Evolutionary conservation across 2,888 invertebrate species (phyloP).

Genomic region (Aquatica leii): DNA sequence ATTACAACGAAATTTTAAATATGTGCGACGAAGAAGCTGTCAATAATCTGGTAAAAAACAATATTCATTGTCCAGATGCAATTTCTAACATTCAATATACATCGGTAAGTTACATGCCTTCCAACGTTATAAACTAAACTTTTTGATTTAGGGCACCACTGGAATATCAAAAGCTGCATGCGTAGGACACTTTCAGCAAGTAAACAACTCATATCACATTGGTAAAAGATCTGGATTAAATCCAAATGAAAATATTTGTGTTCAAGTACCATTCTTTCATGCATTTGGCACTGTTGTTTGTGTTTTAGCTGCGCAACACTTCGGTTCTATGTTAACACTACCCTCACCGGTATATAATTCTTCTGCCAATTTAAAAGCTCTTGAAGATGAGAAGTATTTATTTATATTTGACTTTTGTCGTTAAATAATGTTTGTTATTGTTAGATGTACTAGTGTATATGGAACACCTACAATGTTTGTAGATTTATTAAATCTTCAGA

Average conservation of each 20-base stretch:
- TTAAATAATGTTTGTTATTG: constrained; percentile 32
- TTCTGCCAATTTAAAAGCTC: constrained; percentile 67
- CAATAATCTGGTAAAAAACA: constrained; percentile 5
- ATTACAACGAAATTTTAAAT: constrained; percentile 58
- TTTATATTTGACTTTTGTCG: constrained; percentile 34
- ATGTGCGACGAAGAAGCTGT: constrained; percentile 51
- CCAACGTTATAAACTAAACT: too few species aligned
- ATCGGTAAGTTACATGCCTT: constrained; percentile 13
- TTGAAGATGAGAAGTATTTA: constrained; percentile 70
- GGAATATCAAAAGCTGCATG: constrained; percentile 78
- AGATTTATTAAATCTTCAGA: constrained; percentile 68
- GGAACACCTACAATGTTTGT: constrained; percentile 89
- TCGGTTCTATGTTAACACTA: constrained; percentile 70
- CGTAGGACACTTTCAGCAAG: constrained; percentile 73
- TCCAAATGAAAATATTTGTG: constrained; percentile 64
- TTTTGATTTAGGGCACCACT: constrained; percentile 60
- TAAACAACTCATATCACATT: constrained; percentile 78
- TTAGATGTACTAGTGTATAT: constrained; percentile 72
- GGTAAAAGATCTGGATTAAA: constrained; percentile 63
- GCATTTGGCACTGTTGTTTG: constrained; percentile 78
- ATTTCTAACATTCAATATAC: constrained; percentile 8
- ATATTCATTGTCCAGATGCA: constrained; percentile 4
- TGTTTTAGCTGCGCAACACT: constrained; percentile 65
- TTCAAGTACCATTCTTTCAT: constrained; percentile 84
- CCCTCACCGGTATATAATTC: constrained; percentile 70